Conservation (phyloP, 1,140 invertebrate species). For the Linepithema humile region DNA sequence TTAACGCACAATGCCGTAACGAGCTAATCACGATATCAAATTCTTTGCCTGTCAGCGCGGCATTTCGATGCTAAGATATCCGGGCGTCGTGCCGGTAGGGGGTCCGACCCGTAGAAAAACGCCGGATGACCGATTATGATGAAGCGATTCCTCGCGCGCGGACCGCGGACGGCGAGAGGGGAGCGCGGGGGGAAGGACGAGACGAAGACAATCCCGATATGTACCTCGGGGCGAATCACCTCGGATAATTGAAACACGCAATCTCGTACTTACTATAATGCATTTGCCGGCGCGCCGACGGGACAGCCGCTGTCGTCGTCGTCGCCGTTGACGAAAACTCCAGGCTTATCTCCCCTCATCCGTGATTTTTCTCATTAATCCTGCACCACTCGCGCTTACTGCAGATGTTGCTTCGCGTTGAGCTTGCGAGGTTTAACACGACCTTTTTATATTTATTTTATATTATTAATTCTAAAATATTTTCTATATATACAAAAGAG, state of each 20-base stretch:
- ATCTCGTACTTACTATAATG: conserved; percentile 80
- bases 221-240: conserved; percentile 67
- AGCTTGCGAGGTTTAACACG: background rate
- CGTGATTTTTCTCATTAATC: conserved; percentile 15
- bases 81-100: conserved; percentile 75
- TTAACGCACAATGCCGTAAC: conserved; percentile 79
- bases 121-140: conserved; percentile 84
- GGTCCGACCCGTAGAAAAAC: conserved; percentile 76
- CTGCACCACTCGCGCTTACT: background rate
- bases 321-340: conserved; percentile 23
- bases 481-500: background rate
- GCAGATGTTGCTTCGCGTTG: background rate
- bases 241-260: conserved; percentile 83
- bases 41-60: conserved; percentile 83
- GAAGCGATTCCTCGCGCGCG: conserved; percentile 77
- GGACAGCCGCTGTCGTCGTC: conserved; percentile 21
- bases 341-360: background rate
- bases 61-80: conserved; percentile 83
- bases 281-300: conserved; percentile 59
- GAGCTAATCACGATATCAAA: conserved; percentile 84
- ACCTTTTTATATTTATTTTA: background rate
- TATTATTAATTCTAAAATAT: background rate
- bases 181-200: conserved; percentile 50
- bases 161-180: conserved; percentile 15
- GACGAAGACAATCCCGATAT: conserved; percentile 73